phyloP scores from a whole-genome alignment of 2,888 invertebrate genomes.

The Lasioglossum oenotherae region DNA sequence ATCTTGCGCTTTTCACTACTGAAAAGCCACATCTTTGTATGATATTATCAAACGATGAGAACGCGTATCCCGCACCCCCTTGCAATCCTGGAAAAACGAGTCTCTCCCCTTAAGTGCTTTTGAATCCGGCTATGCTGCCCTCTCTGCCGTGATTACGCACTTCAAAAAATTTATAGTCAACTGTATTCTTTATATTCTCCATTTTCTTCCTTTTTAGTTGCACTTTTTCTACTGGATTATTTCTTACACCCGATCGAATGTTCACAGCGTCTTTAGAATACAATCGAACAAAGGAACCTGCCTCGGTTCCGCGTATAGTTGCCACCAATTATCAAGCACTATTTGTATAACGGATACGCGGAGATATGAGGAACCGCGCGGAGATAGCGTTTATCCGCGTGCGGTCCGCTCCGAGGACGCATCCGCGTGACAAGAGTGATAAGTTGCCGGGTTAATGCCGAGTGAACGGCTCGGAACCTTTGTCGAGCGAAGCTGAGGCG shows the following conservation, averaged over 20 bases:
- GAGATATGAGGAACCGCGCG: neutral
- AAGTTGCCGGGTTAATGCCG: constrained; percentile 52
- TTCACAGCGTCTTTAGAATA: neutral
- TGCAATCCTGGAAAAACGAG: too few relatives aligned
- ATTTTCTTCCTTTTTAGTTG: neutral
- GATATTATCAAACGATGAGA: too few relatives aligned
- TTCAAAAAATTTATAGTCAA: neutral
- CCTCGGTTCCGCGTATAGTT: neutral
- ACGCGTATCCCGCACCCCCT: too few relatives aligned
- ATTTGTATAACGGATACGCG: neutral
- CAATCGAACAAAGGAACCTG: neutral
- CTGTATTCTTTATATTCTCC: neutral
- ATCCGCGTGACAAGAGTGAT: constrained; percentile 25
- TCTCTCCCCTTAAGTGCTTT: neutral
- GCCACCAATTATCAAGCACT: neutral
- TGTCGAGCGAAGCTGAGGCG: constrained; percentile 32
- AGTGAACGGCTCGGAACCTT: constrained; percentile 8
- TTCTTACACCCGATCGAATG: neutral
- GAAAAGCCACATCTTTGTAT: too few relatives aligned
- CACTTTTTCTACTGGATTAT: neutral
- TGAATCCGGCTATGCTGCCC: neutral
- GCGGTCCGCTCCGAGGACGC: constrained; percentile 28
- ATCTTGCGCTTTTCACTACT: too few relatives aligned
- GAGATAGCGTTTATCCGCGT: constrained; percentile 5
- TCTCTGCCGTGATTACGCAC: neutral